Evolutionary conservation across 92 coral and sea anemone species (phyloP), one percentile per base, ranked within the genome.

Genomic region (Parazoanthus swiftii): DNA sequence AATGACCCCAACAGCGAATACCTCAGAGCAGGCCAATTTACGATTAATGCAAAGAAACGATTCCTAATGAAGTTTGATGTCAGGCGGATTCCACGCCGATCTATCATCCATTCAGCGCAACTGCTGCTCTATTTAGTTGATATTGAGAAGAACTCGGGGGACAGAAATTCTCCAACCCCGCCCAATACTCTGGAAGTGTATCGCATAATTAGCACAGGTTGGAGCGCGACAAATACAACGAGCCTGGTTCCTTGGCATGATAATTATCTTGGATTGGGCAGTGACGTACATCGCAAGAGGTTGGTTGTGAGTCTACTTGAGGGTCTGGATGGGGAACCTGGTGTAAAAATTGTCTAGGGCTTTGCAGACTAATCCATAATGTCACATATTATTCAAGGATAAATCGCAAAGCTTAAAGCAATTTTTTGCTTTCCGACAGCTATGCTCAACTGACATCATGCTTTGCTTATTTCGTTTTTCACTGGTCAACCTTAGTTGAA

Each of bases 221-320:
- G 99, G 99, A 51, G 90, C 38, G 92, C 93, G 9, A 81, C 63
- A 33, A 97, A 97, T 35, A 92, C 96, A 4, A 93, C 99, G 33
- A 89, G 95, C 14, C 94, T 95, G 72, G 93, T 97, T 44, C 99
- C 99, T 1, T 97, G 99, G 99, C 93, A 97, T 80, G 95, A 91
- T 46, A 92, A 95, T 65, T 94, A 95, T 59, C 83, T 97, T 42
- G 99, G 98, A 33, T 54, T 95, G 3, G 96, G 96, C 21, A 91
- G 77, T 42, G 99, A 97, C 38, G 98, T 97, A 14, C 91, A 88
- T 68, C 76, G 81, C 39, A 59, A 88, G 76, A 93, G 91, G 96
- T 89, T 73, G 1, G 86, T 74, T 11, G 5, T 36, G 5, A 29
- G 16, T 16, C 20, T 44, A 3, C 8, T 44, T 44, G 8, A 44